Base-by-base conservation (phyloP, 2,888 invertebrate species). In the Anorthoa munda region DNA sequence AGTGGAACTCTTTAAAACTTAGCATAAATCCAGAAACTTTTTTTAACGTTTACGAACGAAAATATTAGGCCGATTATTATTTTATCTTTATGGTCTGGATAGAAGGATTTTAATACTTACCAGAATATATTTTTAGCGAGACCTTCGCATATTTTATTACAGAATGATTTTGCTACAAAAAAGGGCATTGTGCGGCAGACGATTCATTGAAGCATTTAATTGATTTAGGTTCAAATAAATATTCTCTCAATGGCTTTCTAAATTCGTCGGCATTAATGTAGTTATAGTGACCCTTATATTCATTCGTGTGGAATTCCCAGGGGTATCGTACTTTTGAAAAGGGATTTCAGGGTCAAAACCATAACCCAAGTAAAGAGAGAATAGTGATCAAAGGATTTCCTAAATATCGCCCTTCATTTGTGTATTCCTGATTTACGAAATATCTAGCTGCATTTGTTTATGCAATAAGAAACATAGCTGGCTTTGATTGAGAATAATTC, bases 131-230 rank as follows among this genome's bases (percentile, higher is more conserved):
- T 82, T 76, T 74, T 74, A 72, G 66, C 69, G 53, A 79, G 56
- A 48, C 51, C 50, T 26, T 26, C 56, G 53, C 50, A 50, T 69
- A 75, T 67, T 82, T 69, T 60, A 58, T 56, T 56, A 53, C 4
- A 23, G 31, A 72, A 66, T 65, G 26, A 72, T 72, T 74, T 72
- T 56, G 63, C 60, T 66, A 79, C 71, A 79, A 66, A 78, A 78
- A 60, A 31, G 59, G 66, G 50, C 63, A 81, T 71, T 72, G 81
- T 81, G 81, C 51, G 69, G 56, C 48, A 72, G 81, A 81, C 77
- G 72, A 77, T 81, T 77, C 77, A 77, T 64, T 81, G 77, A 66
- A 81, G 77, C 72, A 81, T 81, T 81, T 81, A 81, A 81, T 81
- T 81, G 81, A 77, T 69, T 77, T 72, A 66, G 81, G 80, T 81